Evolutionary conservation across 1,140 invertebrate species (phyloP), one percentile per base, ranked within the genome.

Genomic region (Palaemon carinicauda): DNA sequence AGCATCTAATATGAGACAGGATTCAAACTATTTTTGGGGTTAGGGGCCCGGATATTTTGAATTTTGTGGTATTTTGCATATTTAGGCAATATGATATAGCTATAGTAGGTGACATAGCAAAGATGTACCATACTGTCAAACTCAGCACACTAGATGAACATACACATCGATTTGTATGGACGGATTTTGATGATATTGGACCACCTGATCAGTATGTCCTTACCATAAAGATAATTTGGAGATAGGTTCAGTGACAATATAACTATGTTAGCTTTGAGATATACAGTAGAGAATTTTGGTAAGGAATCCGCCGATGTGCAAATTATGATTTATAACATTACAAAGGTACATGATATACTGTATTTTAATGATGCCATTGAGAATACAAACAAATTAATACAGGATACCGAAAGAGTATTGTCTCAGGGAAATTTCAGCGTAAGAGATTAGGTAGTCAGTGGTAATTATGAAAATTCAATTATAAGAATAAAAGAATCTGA

Each of bases 341-440:
- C 77, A 1, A 54, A 80, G 14, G 77, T 79, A 17, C 51, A 79
- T 79, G 77, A 79, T 21, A 54, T 79, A 27, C 50, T 79, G n/a
- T n/a, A 79, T 52, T 79, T 53, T 14, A 33, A 24, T 54, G 5
- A 21, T 24, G 21, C 17, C 56, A 31, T 21, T 15, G 31, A 4
- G 1, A 33, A 21, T 7, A 27, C 77, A 53, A 27, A 29, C 5
- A 19, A 27, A 9, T 10, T 79, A n/a, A 54, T 79, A 7, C 50
- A n/a, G 7, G 12, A 54, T 4, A n/a, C 77, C 24, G 77, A 54
- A 54, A 7, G 56, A 7, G n/a, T 79, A 27, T 17, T 79, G 1
- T 79, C 77, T 1, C 21, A 24, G 1, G 53, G 77, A 54, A 41
- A 14, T 77, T 77, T 77, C 41, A 29, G 52, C 15, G 14, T 77